Conservation (phyloP, 1,140 invertebrate genomes). For the Drosophila asahinai region DNA sequence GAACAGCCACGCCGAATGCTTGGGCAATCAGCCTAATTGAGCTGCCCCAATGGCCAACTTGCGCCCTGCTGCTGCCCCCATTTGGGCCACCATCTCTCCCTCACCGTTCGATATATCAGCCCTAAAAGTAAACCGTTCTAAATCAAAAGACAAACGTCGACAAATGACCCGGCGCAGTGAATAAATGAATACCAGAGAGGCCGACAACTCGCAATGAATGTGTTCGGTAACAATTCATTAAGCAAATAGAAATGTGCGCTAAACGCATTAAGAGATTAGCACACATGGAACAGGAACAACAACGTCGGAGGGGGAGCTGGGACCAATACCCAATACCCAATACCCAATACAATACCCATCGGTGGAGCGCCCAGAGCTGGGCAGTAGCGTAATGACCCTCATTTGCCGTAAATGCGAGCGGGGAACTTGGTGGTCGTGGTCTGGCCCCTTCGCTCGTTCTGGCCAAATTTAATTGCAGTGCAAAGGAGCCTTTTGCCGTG, state of each 20-base stretch:
- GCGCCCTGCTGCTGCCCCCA: constrained; percentile 23
- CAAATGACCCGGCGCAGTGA: constrained; percentile 72
- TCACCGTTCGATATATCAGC: background rate
- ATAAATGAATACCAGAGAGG: constrained; percentile 66
- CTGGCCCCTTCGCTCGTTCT: constrained; percentile 6
- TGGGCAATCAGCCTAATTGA: constrained; percentile 72
- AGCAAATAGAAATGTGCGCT: constrained; percentile 83
- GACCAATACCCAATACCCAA: constrained; percentile 25
- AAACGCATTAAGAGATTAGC: constrained; percentile 84
- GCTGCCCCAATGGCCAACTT: constrained; percentile 56
- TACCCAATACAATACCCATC: constrained; percentile 39
- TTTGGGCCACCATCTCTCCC: background rate
- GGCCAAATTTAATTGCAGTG: constrained; percentile 72
- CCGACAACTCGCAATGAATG: constrained; percentile 66
- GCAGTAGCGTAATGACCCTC: constrained; percentile 79
- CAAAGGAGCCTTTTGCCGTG: constrained; percentile 47
- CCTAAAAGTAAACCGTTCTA: constrained; percentile 29
- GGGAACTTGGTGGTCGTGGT: background rate
- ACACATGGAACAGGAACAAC: constrained; percentile 60
- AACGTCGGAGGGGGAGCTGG: constrained; percentile 9
- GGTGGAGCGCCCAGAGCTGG: constrained; percentile 62
- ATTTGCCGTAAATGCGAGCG: constrained; percentile 57
- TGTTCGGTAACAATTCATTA: constrained; percentile 83
- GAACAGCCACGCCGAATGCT: constrained; percentile 33
- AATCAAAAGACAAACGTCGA: constrained; percentile 81